Evolutionary conservation across 2,888 invertebrate genomes (phyloP).

Genomic region (Phalera bucephala): DNA sequence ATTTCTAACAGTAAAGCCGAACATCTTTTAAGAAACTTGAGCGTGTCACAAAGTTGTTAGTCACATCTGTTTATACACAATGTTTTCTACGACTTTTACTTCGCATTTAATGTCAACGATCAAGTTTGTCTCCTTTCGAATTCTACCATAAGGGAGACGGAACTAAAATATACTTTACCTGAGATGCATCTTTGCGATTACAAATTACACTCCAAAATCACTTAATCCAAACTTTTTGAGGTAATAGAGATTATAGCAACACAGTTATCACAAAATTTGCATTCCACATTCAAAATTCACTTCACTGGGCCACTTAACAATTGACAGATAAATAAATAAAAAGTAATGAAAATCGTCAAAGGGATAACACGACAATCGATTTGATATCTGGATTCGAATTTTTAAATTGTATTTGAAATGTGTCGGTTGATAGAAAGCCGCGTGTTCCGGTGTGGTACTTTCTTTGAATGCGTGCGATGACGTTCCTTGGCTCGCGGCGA

Average conservation of each 20-base stretch:
- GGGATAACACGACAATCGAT: slow-evolving; percentile 12
- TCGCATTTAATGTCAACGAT: neutral
- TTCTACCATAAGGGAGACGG: neutral
- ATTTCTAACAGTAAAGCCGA: no score
- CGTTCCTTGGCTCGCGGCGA: slow-evolving; percentile 58
- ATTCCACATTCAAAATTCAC: slow-evolving; percentile 39
- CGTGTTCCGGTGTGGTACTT: slow-evolving; percentile 57
- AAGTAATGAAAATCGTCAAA: slow-evolving; percentile 1
- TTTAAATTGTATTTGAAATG: slow-evolving; percentile 39
- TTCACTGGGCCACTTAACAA: slow-evolving; percentile 30
- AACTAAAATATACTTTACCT: slow-evolving; percentile 49
- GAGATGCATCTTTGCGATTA: slow-evolving; percentile 55
- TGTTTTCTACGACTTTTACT: slow-evolving; percentile 1
- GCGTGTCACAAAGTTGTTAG: no score
- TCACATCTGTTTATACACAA: neutral
- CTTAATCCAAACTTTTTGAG: slow-evolving; percentile 14
- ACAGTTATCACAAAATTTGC: slow-evolving; percentile 10
- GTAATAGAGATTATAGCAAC: slow-evolving; percentile 3
- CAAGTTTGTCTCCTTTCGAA: neutral
- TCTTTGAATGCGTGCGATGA: slow-evolving; percentile 67
- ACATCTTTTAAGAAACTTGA: no score
- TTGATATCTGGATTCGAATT: slow-evolving; percentile 26
- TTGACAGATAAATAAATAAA: slow-evolving; percentile 5
- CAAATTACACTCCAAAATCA: slow-evolving; percentile 27
- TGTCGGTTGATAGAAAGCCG: slow-evolving; percentile 68